Evolutionary conservation across 2,888 invertebrate species (phyloP).

Genomic region (Autographa pulchrina): DNA sequence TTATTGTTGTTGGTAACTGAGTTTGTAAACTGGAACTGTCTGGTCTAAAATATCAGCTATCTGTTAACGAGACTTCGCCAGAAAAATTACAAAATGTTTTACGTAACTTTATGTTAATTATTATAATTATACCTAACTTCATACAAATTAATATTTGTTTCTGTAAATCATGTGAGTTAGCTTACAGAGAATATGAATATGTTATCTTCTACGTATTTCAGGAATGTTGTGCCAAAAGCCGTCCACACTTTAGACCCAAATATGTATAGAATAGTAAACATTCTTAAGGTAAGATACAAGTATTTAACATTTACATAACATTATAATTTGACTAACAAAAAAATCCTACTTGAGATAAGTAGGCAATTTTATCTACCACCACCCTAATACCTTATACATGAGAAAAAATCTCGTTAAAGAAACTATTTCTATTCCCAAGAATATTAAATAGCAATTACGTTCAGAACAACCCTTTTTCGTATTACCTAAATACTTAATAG

Average conservation of each 20-base stretch:
- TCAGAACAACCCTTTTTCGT: conserved; percentile 2
- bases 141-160: too few species aligned
- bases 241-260: neutral
- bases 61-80: too few species aligned
- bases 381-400: too few species aligned
- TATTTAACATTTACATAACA: neutral
- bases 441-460: neutral
- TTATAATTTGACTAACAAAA: too few species aligned
- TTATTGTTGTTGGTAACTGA: too few species aligned
- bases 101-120: too few species aligned
- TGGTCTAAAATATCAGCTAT: too few species aligned
- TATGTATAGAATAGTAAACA: neutral
- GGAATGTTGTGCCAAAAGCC: neutral
- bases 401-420: neutral
- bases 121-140: too few species aligned
- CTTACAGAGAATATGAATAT: neutral
- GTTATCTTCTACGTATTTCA: conserved; percentile 4
- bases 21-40: too few species aligned
- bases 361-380: too few species aligned
- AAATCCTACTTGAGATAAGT: too few species aligned
- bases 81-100: too few species aligned
- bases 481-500: conserved; percentile 7
- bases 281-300: neutral
- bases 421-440: neutral
- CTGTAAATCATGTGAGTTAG: neutral